Base-by-base conservation (phyloP, 2,888 invertebrate species). In the Abrostola tripartita region DNA sequence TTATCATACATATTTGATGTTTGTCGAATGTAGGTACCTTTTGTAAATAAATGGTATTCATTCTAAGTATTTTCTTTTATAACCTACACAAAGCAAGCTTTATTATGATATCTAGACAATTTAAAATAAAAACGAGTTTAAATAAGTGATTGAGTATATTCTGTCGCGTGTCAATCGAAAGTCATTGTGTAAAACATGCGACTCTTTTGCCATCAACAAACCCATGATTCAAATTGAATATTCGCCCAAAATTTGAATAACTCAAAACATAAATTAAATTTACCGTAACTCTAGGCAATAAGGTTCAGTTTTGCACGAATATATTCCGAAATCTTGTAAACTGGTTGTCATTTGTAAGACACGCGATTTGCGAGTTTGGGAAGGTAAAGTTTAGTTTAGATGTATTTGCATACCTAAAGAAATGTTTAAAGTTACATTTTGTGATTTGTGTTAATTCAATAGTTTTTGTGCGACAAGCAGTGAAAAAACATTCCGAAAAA, bases 341-440 rank as follows among this genome's bases (percentile, higher is more conserved):
- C 10, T 52, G n/a, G 38, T 55, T 68, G 58, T 56, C 73, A 77
- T 81, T 73, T 40, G 73, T 66, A 47, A 63, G 62, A 65, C 87
- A 88, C 85, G 86, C 87, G 74, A 87, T 85, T 77, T 69, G 67
- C 76, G 60, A 82, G 74, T 84, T 85, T 79, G 59, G 76, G 56
- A 74, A 74, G 67, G 68, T 72, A 69, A 71, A 73, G 52, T 77
- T 74, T 57, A 69, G 71, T 72, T 74, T 71, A 37, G 8, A 42
- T 59, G 52, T 55, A 67, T 74, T 68, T 76, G 76, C 81, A 73
- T 72, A 67, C 62, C 60, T 75, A 59, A 67, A 76, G 63, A 62
- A 73, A 69, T 55, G 36, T 53, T 56, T 40, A 47, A 37, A 57
- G 55, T 61, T 35, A 40, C 56, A 51, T 52, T 51, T 36, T 36